A percentile compares a stretch with the other conserved stretches of the same genome.
phyloP scores from a whole-genome alignment of 64 coral and sea anemone genomes.

The Montipora foliosa region DNA sequence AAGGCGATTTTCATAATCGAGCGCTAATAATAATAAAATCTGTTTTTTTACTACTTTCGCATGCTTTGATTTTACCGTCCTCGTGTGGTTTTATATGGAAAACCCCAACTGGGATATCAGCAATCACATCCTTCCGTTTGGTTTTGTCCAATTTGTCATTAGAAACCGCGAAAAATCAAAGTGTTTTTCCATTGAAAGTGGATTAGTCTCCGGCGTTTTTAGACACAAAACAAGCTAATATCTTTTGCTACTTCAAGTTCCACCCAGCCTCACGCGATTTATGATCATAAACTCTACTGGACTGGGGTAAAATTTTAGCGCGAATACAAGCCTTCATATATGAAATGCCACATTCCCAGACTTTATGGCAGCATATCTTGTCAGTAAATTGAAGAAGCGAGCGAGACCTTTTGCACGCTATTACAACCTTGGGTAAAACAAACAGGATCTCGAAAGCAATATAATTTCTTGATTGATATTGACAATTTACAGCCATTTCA shows the following conservation, averaged over 20 bases:
- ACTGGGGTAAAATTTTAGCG: neutral
- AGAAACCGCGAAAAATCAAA: neutral
- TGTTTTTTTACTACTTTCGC: neutral
- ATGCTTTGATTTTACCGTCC: neutral
- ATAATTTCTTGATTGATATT: no score
- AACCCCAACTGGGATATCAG: slow-evolving; percentile 4
- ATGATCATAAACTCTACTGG: neutral
- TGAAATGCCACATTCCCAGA: neutral
- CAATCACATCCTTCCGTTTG: slow-evolving; percentile 23
- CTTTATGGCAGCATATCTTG: neutral
- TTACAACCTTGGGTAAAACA: neutral
- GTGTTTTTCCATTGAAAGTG: neutral
- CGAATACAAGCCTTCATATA: neutral
- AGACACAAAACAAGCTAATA: neutral
- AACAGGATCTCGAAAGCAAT: neutral
- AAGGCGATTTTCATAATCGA: neutral
- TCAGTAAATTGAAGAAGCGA: neutral
- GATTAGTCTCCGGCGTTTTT: neutral
- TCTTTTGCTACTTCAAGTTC: neutral
- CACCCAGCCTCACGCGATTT: neutral
- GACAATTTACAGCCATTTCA: neutral
- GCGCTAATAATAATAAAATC: neutral
- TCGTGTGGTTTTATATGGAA: neutral
- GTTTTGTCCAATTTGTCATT: neutral
- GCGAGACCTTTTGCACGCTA: neutral